Percentiles rank a stretch among this genome's conserved stretches.
Evolutionary conservation across 2,797 vertebrate species (phyloP).

Genomic region (Thaleichthys pacificus): DNA sequence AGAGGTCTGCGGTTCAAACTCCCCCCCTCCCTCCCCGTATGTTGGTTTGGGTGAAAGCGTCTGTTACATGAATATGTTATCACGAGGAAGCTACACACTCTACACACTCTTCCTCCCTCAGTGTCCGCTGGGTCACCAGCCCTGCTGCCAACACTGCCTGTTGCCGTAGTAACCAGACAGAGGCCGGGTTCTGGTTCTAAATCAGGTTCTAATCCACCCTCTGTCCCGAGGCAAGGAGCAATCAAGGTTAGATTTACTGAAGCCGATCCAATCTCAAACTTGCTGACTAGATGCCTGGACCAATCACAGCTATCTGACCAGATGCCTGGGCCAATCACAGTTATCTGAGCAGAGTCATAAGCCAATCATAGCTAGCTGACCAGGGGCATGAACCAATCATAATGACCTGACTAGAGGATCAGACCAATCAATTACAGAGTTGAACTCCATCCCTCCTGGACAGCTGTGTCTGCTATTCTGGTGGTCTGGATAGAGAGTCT

Average conservation of each 20-base stretch:
- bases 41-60: too few species aligned
- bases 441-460: constrained; percentile 36
- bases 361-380: not conserved
- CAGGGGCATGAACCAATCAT: not conserved
- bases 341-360: constrained; percentile 33
- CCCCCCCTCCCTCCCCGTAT: too few species aligned
- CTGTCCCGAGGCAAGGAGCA: too few species aligned
- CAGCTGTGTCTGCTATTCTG: constrained; percentile 27
- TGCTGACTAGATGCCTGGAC: too few species aligned
- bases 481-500: not conserved
- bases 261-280: not conserved
- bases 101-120: too few species aligned
- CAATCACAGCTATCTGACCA: too few species aligned
- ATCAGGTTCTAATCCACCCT: not conserved
- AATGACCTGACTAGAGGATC: constrained; percentile 2
- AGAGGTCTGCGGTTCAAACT: too few species aligned
- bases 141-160: constrained; percentile 21
- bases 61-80: too few species aligned
- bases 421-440: constrained; percentile 38
- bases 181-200: constrained; percentile 18
- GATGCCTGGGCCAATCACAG: constrained; percentile 16
- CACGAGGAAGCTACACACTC: too few species aligned
- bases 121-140: too few species aligned
- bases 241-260: not conserved
- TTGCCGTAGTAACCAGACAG: constrained; percentile 52